Base-by-base conservation (phyloP, 2,888 invertebrate species). In the Drosophila trichaetosa region DNA sequence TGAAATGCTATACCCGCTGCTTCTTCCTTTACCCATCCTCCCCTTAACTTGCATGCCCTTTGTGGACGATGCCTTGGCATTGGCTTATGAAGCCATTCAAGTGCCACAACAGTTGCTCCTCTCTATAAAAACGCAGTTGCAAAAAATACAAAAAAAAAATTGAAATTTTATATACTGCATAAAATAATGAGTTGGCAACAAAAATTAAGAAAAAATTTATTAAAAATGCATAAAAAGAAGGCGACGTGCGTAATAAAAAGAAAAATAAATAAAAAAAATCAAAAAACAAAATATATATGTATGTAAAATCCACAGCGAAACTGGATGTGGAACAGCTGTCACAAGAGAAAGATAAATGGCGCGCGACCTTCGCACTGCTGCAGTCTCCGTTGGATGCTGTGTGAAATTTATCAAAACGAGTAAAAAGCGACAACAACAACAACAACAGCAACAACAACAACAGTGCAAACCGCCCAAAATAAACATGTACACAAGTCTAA, bases 1-100 rank as follows among this genome's bases (percentile, higher is more conserved):
- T 82, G 69, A 76, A 73, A 67, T 69, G 71, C 53, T 27, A 16
- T 31, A 11, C 34, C 67, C 81, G 51, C 52, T 56, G 60, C 52
- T 27, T 38, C 52, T 27, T 38, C 40, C 42, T 2, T 16, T 33
- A 18, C 29, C 13, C 33, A 24, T 48, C 11, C 16, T 34, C 38
- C 38, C n/a, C 42, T 11, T 42, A 6, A 33, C 7, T 8, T 31
- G 21, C 54, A 31, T 38, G 51, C 56, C 65, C 58, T 73, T 72
- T 69, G 61, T 54, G 69, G 68, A 67, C 66, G 67, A 63, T 63
- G 57, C 79, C 62, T 74, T 82, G 83, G 73, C 83, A 80, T 80
- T 88, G 85, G 83, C 84, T 83, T 86, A 86, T 86, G 83, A 90
- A 86, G 85, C 85, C 85, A 86, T 86, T 86, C 66, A 88, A 74